phyloP scores from a whole-genome alignment of 2,113 vertebrate genomes.

The Gasterosteus aculeatus region DNA sequence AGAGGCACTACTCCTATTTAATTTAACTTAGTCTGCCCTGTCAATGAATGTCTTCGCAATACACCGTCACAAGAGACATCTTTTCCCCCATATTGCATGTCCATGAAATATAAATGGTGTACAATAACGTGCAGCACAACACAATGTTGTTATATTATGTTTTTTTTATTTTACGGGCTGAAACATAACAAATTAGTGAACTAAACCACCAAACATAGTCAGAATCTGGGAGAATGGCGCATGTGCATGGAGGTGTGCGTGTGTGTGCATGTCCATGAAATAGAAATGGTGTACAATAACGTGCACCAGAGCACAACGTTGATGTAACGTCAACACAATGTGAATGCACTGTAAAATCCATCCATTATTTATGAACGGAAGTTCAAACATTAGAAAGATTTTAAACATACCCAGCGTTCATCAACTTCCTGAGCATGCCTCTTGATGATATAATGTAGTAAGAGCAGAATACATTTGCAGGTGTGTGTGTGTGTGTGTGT shows the following conservation, averaged over 20 bases:
- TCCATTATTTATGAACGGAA: constrained; percentile 70
- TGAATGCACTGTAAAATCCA: constrained; percentile 66
- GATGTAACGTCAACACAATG: constrained; percentile 68
- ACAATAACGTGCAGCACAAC: constrained; percentile 58
- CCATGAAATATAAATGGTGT: constrained; percentile 55
- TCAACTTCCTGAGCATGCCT: constrained; percentile 30
- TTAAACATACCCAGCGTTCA: constrained; percentile 67
- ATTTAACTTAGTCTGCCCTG: constrained; percentile 11
- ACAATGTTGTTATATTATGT: constrained; percentile 44
- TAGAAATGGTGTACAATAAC: constrained; percentile 54
- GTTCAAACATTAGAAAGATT: constrained; percentile 76
- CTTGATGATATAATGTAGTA: constrained; percentile 37
- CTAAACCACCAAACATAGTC: no score
- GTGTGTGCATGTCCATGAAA: constrained; percentile 33
- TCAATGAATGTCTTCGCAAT: constrained; percentile 13
- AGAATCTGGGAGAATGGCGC: no score
- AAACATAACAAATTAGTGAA: no score
- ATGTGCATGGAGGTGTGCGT: no score
- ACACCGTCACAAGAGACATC: neutral
- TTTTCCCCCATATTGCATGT: neutral
- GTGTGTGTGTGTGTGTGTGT: neutral
- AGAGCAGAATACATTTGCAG: constrained; percentile 39
- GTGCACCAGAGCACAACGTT: constrained; percentile 66
- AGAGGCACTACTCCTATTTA: constrained; percentile 3
- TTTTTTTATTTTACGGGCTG: no score